Conservation (phyloP, 1,140 invertebrate species). For the Pristionchus pacificus region DNA sequence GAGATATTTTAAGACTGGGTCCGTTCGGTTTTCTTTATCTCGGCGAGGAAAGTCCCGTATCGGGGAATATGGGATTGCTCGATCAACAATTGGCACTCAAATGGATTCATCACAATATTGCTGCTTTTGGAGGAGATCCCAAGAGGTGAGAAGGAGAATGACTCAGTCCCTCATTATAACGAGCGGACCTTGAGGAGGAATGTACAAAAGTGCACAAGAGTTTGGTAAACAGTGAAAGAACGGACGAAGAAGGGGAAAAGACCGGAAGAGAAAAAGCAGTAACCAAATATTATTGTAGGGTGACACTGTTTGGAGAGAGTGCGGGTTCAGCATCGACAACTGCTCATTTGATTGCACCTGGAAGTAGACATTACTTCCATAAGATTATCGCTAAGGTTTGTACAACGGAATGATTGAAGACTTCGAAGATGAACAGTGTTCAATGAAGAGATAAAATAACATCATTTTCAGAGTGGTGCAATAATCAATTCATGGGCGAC, state of each 20-base stretch:
- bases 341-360: conserved; percentile 77
- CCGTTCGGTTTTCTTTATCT: conserved; percentile 85
- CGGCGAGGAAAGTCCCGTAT: conserved; percentile 56
- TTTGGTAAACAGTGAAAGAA: too few relatives aligned
- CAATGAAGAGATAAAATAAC: conserved; percentile 69
- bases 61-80: conserved; percentile 66
- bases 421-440: neutral
- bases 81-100: conserved; percentile 81
- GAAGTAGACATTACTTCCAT: conserved; percentile 76
- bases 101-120: conserved; percentile 55
- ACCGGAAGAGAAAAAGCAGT: too few relatives aligned
- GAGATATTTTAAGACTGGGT: conserved; percentile 80
- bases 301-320: conserved; percentile 62
- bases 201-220: too few relatives aligned
- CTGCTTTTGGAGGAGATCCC: conserved; percentile 1
- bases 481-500: conserved; percentile 84
- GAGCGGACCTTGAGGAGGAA: too few relatives aligned
- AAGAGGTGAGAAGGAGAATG: too few relatives aligned
- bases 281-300: too few relatives aligned
- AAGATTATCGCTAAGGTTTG: conserved; percentile 61
- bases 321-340: conserved; percentile 80
- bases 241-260: too few relatives aligned
- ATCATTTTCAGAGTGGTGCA: conserved; percentile 86
- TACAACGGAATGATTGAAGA: neutral
- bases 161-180: too few relatives aligned